phyloP scores from a whole-genome alignment of 2,797 vertebrate species.

The Pteronotus mesoamericanus region DNA sequence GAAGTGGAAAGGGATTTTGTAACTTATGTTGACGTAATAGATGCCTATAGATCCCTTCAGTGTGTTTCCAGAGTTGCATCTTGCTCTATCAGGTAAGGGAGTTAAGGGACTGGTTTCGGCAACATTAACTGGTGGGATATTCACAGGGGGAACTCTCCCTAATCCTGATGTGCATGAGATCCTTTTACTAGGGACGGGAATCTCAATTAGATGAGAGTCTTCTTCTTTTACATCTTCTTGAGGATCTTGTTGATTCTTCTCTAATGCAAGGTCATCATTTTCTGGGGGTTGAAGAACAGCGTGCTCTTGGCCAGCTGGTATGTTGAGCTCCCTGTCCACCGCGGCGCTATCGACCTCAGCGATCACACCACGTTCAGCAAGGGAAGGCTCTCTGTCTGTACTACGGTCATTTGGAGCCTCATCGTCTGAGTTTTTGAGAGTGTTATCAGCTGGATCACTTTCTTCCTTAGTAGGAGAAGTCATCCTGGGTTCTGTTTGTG shows the following conservation, averaged over 20 bases:
- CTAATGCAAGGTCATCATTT: neutral
- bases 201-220: neutral
- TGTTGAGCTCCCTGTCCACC: neutral
- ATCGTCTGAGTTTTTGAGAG: neutral
- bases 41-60: neutral
- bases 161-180: neutral
- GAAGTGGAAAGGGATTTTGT: neutral
- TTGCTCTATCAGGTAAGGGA: neutral
- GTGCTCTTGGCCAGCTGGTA: neutral
- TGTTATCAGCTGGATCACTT: neutral
- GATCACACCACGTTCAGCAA: neutral
- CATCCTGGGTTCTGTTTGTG: constrained; percentile 26
- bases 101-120: neutral
- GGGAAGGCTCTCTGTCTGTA: neutral
- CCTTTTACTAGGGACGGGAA: neutral
- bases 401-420: neutral
- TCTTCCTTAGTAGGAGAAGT: neutral
- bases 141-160: neutral
- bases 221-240: neutral
- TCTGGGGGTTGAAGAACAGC: neutral
- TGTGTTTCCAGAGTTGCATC: neutral
- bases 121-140: neutral
- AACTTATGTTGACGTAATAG: neutral
- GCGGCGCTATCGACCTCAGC: neutral
- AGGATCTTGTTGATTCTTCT: neutral